These are phyloP conservation scores for Scomber japonicus DNA, from an alignment of 2,113 vertebrate species.

Conservation along the genomic window DNA sequence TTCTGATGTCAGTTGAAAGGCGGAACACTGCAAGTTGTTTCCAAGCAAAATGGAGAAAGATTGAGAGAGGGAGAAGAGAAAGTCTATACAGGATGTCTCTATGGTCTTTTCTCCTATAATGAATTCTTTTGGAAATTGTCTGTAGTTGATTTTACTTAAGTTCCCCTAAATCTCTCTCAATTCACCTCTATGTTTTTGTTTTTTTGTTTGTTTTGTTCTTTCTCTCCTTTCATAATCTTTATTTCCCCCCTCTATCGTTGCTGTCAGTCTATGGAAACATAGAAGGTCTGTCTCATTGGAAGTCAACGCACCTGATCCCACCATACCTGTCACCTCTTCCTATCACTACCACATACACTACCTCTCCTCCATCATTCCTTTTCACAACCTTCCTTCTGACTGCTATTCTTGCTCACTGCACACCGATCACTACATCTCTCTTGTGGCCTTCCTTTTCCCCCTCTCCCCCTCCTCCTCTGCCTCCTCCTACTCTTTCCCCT, in stretches of 20 bases:
- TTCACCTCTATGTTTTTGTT: neutral
- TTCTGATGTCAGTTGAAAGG: conserved; percentile 77
- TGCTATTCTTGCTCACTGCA: conserved; percentile 55
- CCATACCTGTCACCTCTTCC: conserved; percentile 27
- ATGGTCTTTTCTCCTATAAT: conserved; percentile 27
- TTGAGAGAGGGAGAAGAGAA: conserved; percentile 6
- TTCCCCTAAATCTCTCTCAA: conserved; percentile 3
- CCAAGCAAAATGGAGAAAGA: conserved; percentile 31
- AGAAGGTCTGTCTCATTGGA: conserved; percentile 5
- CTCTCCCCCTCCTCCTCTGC: conserved; percentile 5
- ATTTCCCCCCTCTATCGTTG: neutral
- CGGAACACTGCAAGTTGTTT: conserved; percentile 67
- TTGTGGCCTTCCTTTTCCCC: conserved; percentile 37
- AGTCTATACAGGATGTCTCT: neutral
- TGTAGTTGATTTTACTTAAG: neutral
- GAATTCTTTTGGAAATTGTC: neutral
- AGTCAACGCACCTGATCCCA: conserved; percentile 42
- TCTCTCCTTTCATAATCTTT: conserved; percentile 10
- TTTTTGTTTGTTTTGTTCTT: neutral
- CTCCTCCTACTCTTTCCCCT: conserved; percentile 23
- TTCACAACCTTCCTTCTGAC: conserved; percentile 31
- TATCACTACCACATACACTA: conserved; percentile 11
- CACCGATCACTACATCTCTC: conserved; percentile 64
- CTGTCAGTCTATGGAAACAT: conserved; percentile 3
- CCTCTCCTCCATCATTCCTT: conserved; percentile 25